Evolutionary conservation across 1,140 invertebrate genomes (phyloP), one percentile per base, ranked within the genome.

Genomic region (Diabrotica virgifera): DNA sequence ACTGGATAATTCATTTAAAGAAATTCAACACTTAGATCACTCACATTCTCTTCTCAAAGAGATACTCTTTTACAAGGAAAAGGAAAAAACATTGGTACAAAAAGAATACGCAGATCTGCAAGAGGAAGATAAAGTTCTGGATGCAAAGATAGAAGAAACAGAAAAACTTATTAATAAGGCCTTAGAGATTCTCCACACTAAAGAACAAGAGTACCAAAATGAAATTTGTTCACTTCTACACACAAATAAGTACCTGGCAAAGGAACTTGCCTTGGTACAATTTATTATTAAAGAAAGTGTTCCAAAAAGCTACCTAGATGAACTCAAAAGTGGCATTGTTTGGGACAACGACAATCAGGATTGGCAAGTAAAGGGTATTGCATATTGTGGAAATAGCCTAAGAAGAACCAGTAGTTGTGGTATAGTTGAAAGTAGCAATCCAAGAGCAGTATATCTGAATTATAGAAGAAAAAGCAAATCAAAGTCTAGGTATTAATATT

Each of bases 201-300:
- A 95, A 63, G 88, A 93, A 74, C 86, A 92, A 66, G 97, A 99
- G 76, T 94, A 98, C 76, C 95, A 97, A 80, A 80, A 93, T 52
- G 95, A 99, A 82, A 96, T 96, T 87, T 95, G 98, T 79, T 92
- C 91, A 10, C 85, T 98, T 35, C 81, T 98, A 60, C 95, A 98
- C 75, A 93, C 92, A 68, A 89, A 98, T 7, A 80, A 95, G 11
- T 90, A 92, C 57, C 85, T 98, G 1, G 90, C 90, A 37, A 82
- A 93, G 56, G 96, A 99, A 79, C 81, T 98, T 13, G 90, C 93
- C 57, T 81, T 97, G 0, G 92, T 95, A 59, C 92, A 95, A 78
- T 80, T 93, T 5, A 87, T 91, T 50, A 79, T 90, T 4, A 87
- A 96, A 77, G 88, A 87, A 14, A 40, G 11, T 14, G 65, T 70